A percentile compares a stretch with the other conserved stretches of the same genome.
These are phyloP conservation scores for Drosophila prostipennis DNA, from an alignment of 2,888 invertebrate species.

Conservation along the genomic window DNA sequence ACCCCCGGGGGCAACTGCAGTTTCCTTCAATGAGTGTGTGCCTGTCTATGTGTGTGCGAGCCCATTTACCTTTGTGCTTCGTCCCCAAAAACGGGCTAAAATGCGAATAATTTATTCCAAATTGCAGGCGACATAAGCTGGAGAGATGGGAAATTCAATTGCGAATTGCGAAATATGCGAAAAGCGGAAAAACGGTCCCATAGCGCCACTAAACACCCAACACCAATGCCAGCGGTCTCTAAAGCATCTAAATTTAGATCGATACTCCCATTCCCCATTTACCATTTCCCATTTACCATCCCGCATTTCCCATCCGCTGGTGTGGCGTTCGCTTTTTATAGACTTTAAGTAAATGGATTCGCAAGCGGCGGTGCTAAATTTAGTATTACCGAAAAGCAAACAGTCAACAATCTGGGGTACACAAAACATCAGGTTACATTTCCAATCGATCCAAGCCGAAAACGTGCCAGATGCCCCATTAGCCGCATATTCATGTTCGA, in stretches of 20 bases:
- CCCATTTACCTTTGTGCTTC: conserved; percentile 5
- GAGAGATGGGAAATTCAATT: conserved; percentile 23
- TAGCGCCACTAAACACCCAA: conserved; percentile 21
- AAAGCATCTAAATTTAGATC: conserved; percentile 32
- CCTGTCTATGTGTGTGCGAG: too few relatives aligned
- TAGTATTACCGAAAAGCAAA: conserved; percentile 34
- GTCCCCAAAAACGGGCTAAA: conserved; percentile 1
- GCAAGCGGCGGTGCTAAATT: conserved; percentile 26
- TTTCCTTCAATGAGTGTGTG: conserved; percentile 21
- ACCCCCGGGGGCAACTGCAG: conserved; percentile 29
- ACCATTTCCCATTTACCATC: background rate
- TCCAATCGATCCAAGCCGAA: conserved; percentile 23
- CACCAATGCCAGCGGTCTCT: background rate
- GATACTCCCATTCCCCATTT: conserved; percentile 14
- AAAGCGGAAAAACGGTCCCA: conserved; percentile 15
- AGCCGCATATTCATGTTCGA: conserved; percentile 13
- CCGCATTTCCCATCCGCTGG: background rate
- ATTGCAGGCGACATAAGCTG: conserved; percentile 7
- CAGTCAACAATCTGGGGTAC: conserved; percentile 36
- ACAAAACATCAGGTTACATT: conserved; percentile 36
- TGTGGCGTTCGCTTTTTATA: conserved; percentile 24
- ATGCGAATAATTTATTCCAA: conserved; percentile 22
- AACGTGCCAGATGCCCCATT: conserved; percentile 39
- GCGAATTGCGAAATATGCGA: conserved; percentile 11
- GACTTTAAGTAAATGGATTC: conserved; percentile 38